A percentile compares a stretch with the other conserved stretches of the same genome.
Evolutionary conservation across 2,113 vertebrate species (phyloP).

Genomic region (Amblyornis subalaris): DNA sequence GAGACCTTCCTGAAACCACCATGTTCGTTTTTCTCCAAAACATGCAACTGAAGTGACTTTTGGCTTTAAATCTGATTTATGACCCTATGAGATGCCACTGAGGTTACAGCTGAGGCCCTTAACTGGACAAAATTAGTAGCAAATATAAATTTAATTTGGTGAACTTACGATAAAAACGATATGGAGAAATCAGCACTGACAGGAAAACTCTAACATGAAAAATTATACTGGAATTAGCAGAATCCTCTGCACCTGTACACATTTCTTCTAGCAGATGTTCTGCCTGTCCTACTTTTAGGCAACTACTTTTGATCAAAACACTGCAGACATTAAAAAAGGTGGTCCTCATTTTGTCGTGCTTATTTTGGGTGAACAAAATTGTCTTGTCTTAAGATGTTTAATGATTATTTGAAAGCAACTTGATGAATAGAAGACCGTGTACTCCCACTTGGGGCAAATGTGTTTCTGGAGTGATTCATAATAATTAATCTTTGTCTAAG

Average conservation of each 20-base stretch:
- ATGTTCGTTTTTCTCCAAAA: background rate
- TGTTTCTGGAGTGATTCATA: constrained; percentile 32
- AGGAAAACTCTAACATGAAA: background rate
- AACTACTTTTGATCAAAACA: background rate
- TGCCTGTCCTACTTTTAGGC: background rate
- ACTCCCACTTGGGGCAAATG: background rate
- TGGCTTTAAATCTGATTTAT: background rate
- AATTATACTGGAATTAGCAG: background rate
- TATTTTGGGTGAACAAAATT: background rate
- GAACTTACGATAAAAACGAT: background rate
- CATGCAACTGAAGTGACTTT: background rate
- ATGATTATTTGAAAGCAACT: constrained; percentile 41
- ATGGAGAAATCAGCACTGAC: background rate
- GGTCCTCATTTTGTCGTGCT: background rate
- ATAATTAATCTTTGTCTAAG: constrained; percentile 50
- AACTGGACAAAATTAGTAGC: background rate
- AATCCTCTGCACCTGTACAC: background rate
- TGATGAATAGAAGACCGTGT: background rate
- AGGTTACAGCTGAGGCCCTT: background rate
- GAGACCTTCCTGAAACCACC: background rate
- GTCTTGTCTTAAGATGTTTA: background rate
- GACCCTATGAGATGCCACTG: background rate
- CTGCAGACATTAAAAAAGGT: background rate
- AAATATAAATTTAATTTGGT: background rate
- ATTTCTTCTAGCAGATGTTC: background rate